Base-by-base conservation (phyloP, 2,113 vertebrate species). In the Ophiodon elongatus region DNA sequence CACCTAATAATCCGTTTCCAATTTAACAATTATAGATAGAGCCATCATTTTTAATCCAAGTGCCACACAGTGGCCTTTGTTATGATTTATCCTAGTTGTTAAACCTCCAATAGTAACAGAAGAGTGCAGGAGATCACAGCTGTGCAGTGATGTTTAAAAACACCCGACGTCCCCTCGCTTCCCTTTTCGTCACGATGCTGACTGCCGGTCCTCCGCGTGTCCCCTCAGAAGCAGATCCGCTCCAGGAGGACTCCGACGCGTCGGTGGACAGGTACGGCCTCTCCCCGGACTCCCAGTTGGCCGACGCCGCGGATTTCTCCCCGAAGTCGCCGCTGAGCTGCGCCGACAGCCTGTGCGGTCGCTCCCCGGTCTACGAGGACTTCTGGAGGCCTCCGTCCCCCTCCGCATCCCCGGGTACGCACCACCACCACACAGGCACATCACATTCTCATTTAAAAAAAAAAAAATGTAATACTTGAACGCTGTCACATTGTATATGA, bases 311-410 rank as follows among this genome's bases (percentile, higher is more conserved):
- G 0, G 96, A 97, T 39, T 93, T 94, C 81, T 93, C 94, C 81
- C 97, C 97, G 1, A 93, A 94, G 54, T 98, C 97, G 9, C 95
- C 96, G 0, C 95, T 95, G 76, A 99, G 98, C 96, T 95, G 95
- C 74, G 94, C 92, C 52, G 96, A 95, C 69, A 96, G 96, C 82
- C 95, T 96, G 79, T 94, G 96, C 67, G 96, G 94, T 10, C 93
- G 93, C 4, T 96, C 95, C 52, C 95, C 96, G 0, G 97, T 98
- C 43, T 96, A 95, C 15, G 98, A 97, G 83, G 97, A 98, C 86
- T 97, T 96, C 87, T 99, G 98, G 98, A 97, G 98, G 90, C 97
- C 97, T 59, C 98, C 97, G 1, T 99, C 98, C 7, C 98, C 98
- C 15, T 99, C 98, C 0, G 97, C 96, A 25, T 99, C 98, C 1